phyloP scores from a whole-genome alignment of 35 echinoderm and acorn worm genomes.

The Acanthaster planci region DNA sequence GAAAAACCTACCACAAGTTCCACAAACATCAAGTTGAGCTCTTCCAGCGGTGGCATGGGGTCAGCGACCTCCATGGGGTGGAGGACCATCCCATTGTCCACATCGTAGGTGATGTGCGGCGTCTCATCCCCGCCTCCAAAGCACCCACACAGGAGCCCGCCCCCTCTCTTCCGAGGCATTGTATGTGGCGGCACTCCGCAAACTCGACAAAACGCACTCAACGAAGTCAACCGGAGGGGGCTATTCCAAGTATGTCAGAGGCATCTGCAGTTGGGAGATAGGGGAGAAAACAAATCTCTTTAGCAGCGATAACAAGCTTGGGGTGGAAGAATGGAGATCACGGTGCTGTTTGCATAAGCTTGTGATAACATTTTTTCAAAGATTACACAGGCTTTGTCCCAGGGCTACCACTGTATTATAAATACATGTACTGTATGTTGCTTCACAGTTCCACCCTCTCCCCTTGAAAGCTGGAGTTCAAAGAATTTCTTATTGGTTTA shows the following conservation, averaged over 20 bases:
- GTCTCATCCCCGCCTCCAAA: conserved; percentile 85
- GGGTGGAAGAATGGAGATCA: neutral
- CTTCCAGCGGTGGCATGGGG: conserved; percentile 92
- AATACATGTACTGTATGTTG: neutral
- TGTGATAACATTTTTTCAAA: neutral
- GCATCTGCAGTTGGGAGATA: neutral
- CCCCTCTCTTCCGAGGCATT: conserved; percentile 86
- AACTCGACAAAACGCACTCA: neutral
- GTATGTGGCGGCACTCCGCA: conserved; percentile 25
- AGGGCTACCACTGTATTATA: neutral
- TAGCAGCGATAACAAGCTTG: neutral
- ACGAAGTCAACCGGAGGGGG: neutral
- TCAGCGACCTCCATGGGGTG: conserved; percentile 80
- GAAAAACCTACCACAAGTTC: conserved; percentile 89
- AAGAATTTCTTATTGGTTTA: too few relatives aligned
- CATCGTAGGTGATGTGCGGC: conserved; percentile 75
- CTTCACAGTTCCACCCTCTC: neutral
- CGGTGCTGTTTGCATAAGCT: neutral
- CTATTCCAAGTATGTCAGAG: neutral
- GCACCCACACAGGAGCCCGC: conserved; percentile 66
- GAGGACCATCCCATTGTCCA: conserved; percentile 79
- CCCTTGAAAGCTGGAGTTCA: too few relatives aligned
- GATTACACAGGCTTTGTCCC: neutral
- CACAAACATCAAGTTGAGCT: conserved; percentile 92
- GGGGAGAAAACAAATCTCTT: neutral